These are phyloP conservation scores for Prunella strophiata DNA, from an alignment of 2,797 vertebrate species.

Conservation along the genomic window DNA sequence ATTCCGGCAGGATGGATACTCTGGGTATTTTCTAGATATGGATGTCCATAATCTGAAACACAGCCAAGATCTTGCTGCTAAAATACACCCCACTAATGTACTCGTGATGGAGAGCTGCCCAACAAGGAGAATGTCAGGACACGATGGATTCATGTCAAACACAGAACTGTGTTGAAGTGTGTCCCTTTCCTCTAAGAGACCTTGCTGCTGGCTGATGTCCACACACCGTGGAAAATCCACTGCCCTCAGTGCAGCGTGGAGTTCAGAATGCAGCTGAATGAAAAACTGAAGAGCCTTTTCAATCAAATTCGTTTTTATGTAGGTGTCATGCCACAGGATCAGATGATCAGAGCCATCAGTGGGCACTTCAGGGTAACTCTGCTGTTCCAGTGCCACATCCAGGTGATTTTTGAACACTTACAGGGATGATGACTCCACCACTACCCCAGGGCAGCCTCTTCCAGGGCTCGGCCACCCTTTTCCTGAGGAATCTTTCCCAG, in stretches of 20 bases:
- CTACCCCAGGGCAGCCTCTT: neutral
- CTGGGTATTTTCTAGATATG: neutral
- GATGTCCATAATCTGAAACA: neutral
- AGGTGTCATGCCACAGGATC: rapidly evolving
- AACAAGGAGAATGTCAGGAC: neutral
- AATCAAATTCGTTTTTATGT: neutral
- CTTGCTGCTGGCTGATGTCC: neutral
- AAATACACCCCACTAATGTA: slow-evolving; percentile 6
- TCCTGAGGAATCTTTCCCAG: neutral
- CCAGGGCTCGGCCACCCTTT: neutral
- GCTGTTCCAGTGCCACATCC: neutral
- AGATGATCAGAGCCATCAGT: neutral
- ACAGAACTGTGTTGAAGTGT: neutral
- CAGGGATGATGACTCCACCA: neutral
- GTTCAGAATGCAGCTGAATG: neutral
- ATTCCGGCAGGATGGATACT: neutral
- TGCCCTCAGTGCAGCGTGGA: neutral
- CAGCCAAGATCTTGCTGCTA: neutral
- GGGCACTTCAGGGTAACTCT: neutral
- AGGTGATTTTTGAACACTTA: neutral
- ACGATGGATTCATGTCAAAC: neutral
- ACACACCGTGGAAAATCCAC: neutral
- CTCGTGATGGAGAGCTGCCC: neutral
- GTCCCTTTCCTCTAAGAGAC: neutral
- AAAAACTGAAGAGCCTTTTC: neutral